Base-by-base conservation (phyloP, 2,113 vertebrate species). In the Plecotus auritus region DNA sequence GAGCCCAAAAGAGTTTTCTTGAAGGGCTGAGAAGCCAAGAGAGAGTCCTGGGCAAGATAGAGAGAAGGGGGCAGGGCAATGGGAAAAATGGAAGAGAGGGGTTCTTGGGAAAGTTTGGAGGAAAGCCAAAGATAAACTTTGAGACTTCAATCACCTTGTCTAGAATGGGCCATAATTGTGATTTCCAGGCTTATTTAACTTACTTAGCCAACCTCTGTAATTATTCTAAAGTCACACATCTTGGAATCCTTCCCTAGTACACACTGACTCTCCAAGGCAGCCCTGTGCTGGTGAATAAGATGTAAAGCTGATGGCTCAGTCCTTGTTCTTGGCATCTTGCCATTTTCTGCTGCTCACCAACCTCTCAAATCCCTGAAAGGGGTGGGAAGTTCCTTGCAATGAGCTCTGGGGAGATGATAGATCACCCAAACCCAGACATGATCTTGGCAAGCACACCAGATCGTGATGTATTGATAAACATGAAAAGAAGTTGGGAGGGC, bases 381-480 rank as follows among this genome's bases (percentile, higher is more conserved):
- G 72, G 85, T 89, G 80, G 59, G 91, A 88, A 94, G 47, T 20
- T 56, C 70, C 42, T 72, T 88, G 59, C 56, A 86, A 84, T 45
- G 84, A 83, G 85, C 82, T 49, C 2, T 20, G 20, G 86, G 47
- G 51, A 80, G 88, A 72, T 85, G 83, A 96, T 95, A 22, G 45
- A 96, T 96, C 70, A 94, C 70, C 59, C 54, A 51, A 69, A 64
- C 69, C 8, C 30, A 85, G 94, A 96, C 85, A 26, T 16, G 42
- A 49, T 95, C 87, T 97, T 97, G 97, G 97, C 96, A 93, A 49
- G 26, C 51, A 26, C 0, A 1, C 35, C 2, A 37, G 78, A 37
- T 64, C 40, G 88, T 93, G 95, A 92, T 95, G 42, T 89, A 92
- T 91, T 73, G 97, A 95, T 92, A 93, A 89, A 96, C 96, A 95